phyloP scores from a whole-genome alignment of 2,113 vertebrate genomes.

The Puffinus mauretanicus region DNA sequence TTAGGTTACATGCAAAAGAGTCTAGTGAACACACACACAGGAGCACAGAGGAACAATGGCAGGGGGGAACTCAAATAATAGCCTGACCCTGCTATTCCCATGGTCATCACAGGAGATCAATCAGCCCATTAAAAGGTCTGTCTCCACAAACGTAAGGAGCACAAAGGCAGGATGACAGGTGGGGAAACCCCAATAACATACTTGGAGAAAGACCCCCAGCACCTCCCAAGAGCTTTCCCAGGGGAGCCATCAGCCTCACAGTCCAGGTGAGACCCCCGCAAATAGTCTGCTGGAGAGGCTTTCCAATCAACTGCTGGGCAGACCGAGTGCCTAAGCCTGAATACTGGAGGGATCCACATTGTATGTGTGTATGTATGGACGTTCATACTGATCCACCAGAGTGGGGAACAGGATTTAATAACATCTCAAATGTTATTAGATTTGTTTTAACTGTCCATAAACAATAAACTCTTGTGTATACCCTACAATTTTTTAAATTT shows the following conservation, averaged over 20 bases:
- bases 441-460: neutral
- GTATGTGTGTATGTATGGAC: neutral
- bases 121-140: neutral
- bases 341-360: neutral
- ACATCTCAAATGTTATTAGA: neutral
- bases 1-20: neutral
- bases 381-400: neutral
- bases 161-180: neutral
- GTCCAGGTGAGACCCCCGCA: neutral
- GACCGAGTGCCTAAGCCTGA: fast-evolving
- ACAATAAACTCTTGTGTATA: neutral
- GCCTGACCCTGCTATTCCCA: neutral
- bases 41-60: neutral
- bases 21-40: neutral
- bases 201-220: neutral
- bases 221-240: neutral
- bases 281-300: neutral
- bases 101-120: neutral
- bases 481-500: neutral
- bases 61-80: neutral
- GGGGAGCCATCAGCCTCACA: neutral
- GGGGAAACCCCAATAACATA: neutral
- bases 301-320: neutral
- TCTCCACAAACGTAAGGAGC: neutral
- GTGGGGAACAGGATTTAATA: neutral